Base-by-base conservation (phyloP, 2,113 vertebrate species). In the Albula goreensis region DNA sequence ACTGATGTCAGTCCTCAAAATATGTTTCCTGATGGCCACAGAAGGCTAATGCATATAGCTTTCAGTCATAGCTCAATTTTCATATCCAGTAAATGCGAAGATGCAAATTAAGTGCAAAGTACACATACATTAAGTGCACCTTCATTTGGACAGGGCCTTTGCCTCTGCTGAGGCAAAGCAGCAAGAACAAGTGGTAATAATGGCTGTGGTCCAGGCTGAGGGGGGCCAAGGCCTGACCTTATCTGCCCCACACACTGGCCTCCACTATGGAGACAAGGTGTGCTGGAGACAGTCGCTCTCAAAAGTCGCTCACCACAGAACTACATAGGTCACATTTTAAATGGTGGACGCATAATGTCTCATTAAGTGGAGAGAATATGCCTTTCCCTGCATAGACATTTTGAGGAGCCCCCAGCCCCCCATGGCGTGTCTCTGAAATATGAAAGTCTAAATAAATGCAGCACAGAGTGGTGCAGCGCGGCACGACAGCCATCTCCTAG, bases 121-220 rank as follows among this genome's bases (percentile, higher is more conserved):
- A 41, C 31, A 41, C n/a, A n/a, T n/a, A n/a, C n/a, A n/a, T n/a
- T n/a, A n/a, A n/a, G n/a, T 56, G 12, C 74, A 25, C 74, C 22
- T 4, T n/a, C 19, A 77, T n/a, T n/a, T 77, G 74, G 25, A 31
- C 74, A n/a, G 53, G 12, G 53, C 7, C 53, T 56, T 12, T 12
- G 88, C 53, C 85, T 80, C 88, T 87, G 13, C 82, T 90, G 89
- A 92, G 90, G 87, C 89, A 86, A 87, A 87, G 25, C 70, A 90
- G 91, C 91, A 91, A 60, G 83, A 92, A 89, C 80, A 89, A 82
- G 74, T 85, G 90, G 91, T 90, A 92, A 92, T 92, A 87, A 88
- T 82, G 1, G 91, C 91, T 91, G 91, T 86, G 90, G 3, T 92
- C 90, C 87, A 85, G 86, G 89, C 92, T 91, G 88, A 90, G 87